A percentile compares a stretch with the other conserved stretches of the same genome.
Evolutionary conservation across 2,113 vertebrate genomes (phyloP).

Genomic region (Arothron firmamentum): DNA sequence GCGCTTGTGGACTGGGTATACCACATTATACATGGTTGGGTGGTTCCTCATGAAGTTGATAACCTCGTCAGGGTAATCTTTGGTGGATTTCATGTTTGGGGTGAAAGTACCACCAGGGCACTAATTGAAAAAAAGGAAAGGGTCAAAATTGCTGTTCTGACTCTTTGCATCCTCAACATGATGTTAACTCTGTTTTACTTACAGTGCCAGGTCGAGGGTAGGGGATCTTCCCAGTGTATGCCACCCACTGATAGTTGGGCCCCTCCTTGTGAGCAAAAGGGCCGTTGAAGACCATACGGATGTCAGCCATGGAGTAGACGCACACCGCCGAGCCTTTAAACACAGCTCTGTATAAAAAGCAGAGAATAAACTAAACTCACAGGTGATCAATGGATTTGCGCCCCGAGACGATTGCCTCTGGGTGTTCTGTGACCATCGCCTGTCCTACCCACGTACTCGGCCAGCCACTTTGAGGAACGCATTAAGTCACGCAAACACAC

Average conservation of each 20-base stretch:
- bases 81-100: constrained; percentile 96
- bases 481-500: constrained; percentile 25
- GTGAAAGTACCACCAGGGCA: constrained; percentile 98
- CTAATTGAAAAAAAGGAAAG: constrained; percentile 61
- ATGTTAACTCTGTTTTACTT: constrained; percentile 47
- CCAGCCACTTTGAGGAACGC: constrained; percentile 30
- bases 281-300: constrained; percentile 97
- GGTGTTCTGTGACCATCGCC: constrained; percentile 22
- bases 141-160: constrained; percentile 22
- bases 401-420: constrained; percentile 44
- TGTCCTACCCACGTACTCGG: constrained; percentile 43
- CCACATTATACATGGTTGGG: constrained; percentile 92
- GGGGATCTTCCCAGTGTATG: constrained; percentile 95
- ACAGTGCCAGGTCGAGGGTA: constrained; percentile 96
- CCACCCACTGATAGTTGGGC: constrained; percentile 99
- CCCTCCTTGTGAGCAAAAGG: constrained; percentile 98
- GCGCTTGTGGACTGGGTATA: constrained; percentile 94
- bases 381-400: constrained; percentile 12
- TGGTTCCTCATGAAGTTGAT: constrained; percentile 99
- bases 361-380: constrained; percentile 14
- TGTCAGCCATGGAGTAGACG: constrained; percentile 98
- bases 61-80: constrained; percentile 97
- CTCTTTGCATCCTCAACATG: neutral
- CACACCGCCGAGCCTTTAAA: constrained; percentile 97
- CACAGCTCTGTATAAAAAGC: constrained; percentile 79